Conservation (phyloP, 1,140 invertebrate species). For the Drosophila sproati region DNA sequence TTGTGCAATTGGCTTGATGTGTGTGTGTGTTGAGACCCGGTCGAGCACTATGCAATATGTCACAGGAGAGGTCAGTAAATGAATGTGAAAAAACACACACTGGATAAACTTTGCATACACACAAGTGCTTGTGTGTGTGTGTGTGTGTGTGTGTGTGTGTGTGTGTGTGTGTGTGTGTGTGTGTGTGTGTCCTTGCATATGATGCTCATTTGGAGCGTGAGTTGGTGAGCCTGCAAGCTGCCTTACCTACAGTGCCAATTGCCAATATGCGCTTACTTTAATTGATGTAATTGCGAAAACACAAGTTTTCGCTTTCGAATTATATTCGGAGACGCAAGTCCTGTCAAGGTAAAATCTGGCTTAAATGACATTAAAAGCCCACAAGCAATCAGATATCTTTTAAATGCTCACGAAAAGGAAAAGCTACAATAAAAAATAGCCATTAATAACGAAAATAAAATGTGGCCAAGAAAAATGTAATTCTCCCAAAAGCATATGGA, state of each 20-base stretch:
- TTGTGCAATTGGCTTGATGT: neutral
- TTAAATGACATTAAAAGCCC: too few relatives aligned
- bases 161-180: slow-evolving; percentile 19
- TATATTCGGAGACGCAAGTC: too few relatives aligned
- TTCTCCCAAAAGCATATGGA: too few relatives aligned
- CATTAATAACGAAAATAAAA: too few relatives aligned
- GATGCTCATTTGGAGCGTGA: slow-evolving; percentile 26
- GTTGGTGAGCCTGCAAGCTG: neutral
- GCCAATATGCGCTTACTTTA: too few relatives aligned
- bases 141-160: slow-evolving; percentile 10
- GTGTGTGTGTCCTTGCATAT: slow-evolving; percentile 6
- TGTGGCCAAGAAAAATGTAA: too few relatives aligned
- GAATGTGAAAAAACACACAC: slow-evolving; percentile 71
- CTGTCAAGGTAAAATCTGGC: too few relatives aligned
- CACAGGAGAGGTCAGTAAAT: slow-evolving; percentile 79
- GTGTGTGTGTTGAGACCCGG: slow-evolving; percentile 14
- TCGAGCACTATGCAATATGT: slow-evolving; percentile 67
- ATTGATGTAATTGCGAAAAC: too few relatives aligned
- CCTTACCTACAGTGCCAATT: neutral
- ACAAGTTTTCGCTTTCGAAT: too few relatives aligned
- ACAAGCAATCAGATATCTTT: too few relatives aligned
- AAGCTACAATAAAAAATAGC: too few relatives aligned
- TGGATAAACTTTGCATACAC: slow-evolving; percentile 66
- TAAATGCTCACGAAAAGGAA: too few relatives aligned
- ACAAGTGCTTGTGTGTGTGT: slow-evolving; percentile 3